These are phyloP conservation scores for Nycticorax nycticorax DNA, from an alignment of 2,113 vertebrate species.

Conservation along the genomic window DNA sequence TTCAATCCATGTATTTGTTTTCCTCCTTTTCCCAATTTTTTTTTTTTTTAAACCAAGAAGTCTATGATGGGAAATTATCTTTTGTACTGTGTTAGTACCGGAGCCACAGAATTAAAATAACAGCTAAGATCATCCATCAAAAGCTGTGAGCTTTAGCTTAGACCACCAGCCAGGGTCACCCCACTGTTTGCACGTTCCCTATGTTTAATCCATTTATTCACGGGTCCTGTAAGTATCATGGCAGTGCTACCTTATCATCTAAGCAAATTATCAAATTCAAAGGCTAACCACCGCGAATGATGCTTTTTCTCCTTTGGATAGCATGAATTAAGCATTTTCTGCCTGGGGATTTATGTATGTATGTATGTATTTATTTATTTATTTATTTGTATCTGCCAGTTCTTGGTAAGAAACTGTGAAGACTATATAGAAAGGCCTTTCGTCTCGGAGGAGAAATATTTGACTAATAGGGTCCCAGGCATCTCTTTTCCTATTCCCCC, in stretches of 20 bases:
- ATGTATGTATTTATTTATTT: not conserved
- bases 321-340: not conserved
- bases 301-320: not conserved
- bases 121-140: not conserved
- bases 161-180: not conserved
- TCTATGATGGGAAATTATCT: not conserved
- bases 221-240: not conserved
- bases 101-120: not conserved
- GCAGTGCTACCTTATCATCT: not conserved
- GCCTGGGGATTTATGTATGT: not conserved
- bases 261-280: not conserved
- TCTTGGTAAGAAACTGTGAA: not conserved
- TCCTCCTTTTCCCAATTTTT: not conserved
- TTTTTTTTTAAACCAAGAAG: not conserved
- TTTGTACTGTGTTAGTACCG: not conserved
- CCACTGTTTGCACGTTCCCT: not conserved
- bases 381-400: not conserved
- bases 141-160: not conserved
- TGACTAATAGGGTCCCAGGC: not conserved
- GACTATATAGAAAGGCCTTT: not conserved
- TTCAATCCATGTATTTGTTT: not conserved
- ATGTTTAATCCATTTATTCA: not conserved
- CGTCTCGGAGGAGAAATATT: not conserved
- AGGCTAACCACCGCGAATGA: not conserved
- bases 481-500: not conserved